Evolutionary conservation across 2,888 invertebrate species (phyloP), one percentile per base, ranked within the genome.

Genomic region (Selenia dentaria): DNA sequence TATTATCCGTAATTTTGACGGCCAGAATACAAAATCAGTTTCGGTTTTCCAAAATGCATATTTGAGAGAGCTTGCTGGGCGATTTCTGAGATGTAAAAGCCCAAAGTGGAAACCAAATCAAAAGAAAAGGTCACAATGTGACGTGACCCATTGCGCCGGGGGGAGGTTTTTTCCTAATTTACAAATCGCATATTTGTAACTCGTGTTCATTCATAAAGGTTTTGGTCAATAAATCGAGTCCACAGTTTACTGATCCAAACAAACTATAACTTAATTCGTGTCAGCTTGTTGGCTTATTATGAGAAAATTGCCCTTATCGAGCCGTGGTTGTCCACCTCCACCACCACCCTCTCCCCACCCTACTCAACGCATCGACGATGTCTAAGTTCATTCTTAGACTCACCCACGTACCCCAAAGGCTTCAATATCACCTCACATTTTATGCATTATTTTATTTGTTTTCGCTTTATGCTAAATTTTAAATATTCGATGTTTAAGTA

Each of bases 71-170:
- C 79, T 76, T 74, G 69, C 70, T 78, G 82, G 78, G 79, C 74
- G 74, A 79, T 62, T 69, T 63, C 75, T 86, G 90, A 91, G 92
- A 92, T 91, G 81, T 91, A 92, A 86, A 91, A 92, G 91, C 93
- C 93, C 90, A 92, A 79, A 93, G 92, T 94, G 94, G 94, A 95
- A 95, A 95, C 95, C 95, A 95, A 95, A 95, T 94, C 94, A 94
- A 94, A 92, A 93, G 92, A 92, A 84, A 94, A 94, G 93, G 93
- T 93, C 93, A 94, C 94, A 88, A 82, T 89, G 92, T 91, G 93
- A 93, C 94, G 94, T 94, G 94, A 92, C 93, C 93, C 91, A 88
- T 88, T 81, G 91, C 89, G 92, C 74, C 74, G 73, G 79, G 79
- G 80, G 76, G 72, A 72, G 20, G 22, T 22, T 65, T 72, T 71